Evolutionary conservation across 2,797 vertebrate species (phyloP).

Genomic region (Delichon dasypus): DNA sequence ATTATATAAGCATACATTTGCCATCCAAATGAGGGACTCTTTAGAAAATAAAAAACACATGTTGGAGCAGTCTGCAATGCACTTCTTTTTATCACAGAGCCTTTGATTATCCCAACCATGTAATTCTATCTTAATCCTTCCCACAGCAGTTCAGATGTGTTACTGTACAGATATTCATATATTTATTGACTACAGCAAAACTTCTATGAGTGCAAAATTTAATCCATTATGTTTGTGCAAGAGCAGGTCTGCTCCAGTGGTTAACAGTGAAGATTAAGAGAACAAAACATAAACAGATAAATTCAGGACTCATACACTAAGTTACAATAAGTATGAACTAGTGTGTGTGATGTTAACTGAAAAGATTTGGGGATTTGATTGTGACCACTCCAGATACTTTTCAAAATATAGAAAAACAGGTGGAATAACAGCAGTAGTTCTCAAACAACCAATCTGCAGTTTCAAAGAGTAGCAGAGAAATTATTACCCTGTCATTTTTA

Average conservation of each 20-base stretch:
- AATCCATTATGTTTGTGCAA: neutral
- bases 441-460: neutral
- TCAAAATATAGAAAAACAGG: neutral
- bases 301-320: neutral
- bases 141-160: neutral
- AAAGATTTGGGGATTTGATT: neutral
- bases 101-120: neutral
- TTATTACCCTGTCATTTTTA: neutral
- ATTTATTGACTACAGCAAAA: neutral
- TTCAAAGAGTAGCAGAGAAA: neutral
- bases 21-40: neutral
- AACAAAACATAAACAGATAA: neutral
- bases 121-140: neutral
- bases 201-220: neutral
- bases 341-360: neutral
- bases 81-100: neutral
- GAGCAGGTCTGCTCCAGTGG: neutral
- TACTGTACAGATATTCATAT: neutral
- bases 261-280: neutral
- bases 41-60: slow-evolving; percentile 1
- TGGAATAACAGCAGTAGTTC: neutral
- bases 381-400: neutral
- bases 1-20: neutral
- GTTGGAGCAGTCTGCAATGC: neutral
- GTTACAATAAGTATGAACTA: neutral